A percentile compares a stretch with the other conserved stretches of the same genome.
Evolutionary conservation across 1,140 invertebrate genomes (phyloP).

Genomic region (Trypoxylus dichotomus): DNA sequence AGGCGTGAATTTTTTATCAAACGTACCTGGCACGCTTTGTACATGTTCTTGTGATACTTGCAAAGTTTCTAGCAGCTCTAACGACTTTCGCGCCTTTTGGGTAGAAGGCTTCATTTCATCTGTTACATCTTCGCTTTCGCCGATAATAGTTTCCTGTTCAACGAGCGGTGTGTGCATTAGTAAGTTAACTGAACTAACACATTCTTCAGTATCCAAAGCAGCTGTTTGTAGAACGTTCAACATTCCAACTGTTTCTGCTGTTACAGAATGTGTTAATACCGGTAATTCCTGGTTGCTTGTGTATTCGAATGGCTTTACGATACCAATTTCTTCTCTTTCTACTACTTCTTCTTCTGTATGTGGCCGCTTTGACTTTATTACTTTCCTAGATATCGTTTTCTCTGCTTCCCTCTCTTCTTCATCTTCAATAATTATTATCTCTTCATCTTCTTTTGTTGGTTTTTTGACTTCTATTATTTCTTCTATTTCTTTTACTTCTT

Average conservation of each 20-base stretch:
- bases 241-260: slow-evolving; percentile 52
- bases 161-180: slow-evolving; percentile 59
- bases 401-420: slow-evolving; percentile 47
- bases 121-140: slow-evolving; percentile 61
- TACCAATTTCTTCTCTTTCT: slow-evolving; percentile 49
- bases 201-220: slow-evolving; percentile 46
- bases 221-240: neutral
- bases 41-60: slow-evolving; percentile 62
- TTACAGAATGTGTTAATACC: slow-evolving; percentile 52
- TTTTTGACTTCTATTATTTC: slow-evolving; percentile 46
- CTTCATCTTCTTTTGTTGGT: slow-evolving; percentile 43
- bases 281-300: slow-evolving; percentile 41
- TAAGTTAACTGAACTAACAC: slow-evolving; percentile 59
- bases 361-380: slow-evolving; percentile 45
- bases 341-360: slow-evolving; percentile 50
- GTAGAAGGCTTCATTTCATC: slow-evolving; percentile 50
- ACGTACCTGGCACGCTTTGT: slow-evolving; percentile 58
- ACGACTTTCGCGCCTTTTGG: slow-evolving; percentile 55
- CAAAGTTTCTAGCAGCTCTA: slow-evolving; percentile 63
- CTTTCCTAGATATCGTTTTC: slow-evolving; percentile 48
- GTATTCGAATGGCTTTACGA: slow-evolving; percentile 39
- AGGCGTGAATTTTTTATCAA: slow-evolving; percentile 56
- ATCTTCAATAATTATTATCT: slow-evolving; percentile 53
- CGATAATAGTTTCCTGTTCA: slow-evolving; percentile 55
- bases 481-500: slow-evolving; percentile 42